These are phyloP conservation scores for Pseudopipra pipra DNA, from an alignment of 2,113 vertebrate genomes.

Conservation along the genomic window DNA sequence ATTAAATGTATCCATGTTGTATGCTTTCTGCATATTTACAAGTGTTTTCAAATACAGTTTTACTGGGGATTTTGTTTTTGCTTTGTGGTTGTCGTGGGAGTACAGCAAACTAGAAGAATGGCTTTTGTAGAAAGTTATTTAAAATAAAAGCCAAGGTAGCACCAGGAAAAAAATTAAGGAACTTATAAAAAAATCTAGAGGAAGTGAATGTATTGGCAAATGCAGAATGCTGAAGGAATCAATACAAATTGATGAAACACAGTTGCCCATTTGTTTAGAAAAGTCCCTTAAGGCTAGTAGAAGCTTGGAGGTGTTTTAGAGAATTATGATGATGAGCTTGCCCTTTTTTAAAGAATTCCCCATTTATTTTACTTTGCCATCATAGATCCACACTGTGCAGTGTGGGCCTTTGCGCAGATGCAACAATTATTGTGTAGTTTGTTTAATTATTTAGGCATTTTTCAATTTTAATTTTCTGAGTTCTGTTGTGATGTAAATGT, in stretches of 20 bases:
- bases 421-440: not conserved
- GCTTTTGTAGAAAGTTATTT: not conserved
- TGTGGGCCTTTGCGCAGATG: not conserved
- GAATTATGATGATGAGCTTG: not conserved
- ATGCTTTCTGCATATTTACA: not conserved
- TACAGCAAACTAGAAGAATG: not conserved
- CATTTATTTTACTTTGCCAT: not conserved
- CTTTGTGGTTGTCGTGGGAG: not conserved
- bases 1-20: not conserved
- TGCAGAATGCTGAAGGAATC: not conserved
- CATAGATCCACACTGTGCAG: rapidly evolving
- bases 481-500: not conserved
- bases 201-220: not conserved
- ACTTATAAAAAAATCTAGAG: not conserved
- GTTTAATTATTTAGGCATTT: not conserved
- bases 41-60: not conserved
- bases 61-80: not conserved
- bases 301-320: not conserved
- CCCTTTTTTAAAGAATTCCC: not conserved
- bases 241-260: not conserved
- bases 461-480: not conserved
- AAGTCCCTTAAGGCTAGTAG: not conserved
- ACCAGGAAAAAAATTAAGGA: not conserved
- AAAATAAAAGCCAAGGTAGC: not conserved
- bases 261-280: not conserved